phyloP scores from a whole-genome alignment of 2,797 vertebrate genomes.

The Pipistrellus pygmaeus region DNA sequence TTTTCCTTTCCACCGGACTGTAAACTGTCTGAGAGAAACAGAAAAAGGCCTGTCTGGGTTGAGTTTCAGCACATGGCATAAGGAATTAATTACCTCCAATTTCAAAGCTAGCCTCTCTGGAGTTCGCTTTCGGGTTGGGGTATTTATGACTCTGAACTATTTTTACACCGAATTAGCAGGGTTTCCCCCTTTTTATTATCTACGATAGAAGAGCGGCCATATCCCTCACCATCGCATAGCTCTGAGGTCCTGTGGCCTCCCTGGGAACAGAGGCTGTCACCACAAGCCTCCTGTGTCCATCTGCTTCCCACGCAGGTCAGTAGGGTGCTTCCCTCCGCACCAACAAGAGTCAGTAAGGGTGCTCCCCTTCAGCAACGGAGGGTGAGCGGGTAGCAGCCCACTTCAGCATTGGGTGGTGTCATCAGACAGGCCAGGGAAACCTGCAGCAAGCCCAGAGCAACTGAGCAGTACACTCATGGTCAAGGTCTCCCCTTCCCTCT shows the following conservation, averaged over 20 bases:
- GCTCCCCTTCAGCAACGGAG: neutral
- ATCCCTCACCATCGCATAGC: neutral
- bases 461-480: neutral
- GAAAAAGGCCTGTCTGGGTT: constrained; percentile 59
- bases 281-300: neutral
- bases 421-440: neutral
- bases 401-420: neutral
- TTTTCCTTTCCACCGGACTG: constrained; percentile 65
- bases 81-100: constrained; percentile 80
- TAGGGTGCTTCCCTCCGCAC: no score
- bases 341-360: no score
- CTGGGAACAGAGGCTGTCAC: neutral
- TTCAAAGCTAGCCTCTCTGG: constrained; percentile 66
- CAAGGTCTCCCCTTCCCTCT: neutral
- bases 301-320: neutral
- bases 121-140: constrained; percentile 62
- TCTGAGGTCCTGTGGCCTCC: neutral
- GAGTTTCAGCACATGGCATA: constrained; percentile 69
- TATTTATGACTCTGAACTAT: constrained; percentile 64
- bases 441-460: neutral
- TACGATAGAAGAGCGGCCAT: neutral
- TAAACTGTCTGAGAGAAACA: constrained; percentile 67
- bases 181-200: constrained; percentile 9
- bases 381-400: neutral
- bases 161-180: constrained; percentile 47